Base-by-base conservation (phyloP, 2,797 vertebrate species). In the Graptemys geographica region DNA sequence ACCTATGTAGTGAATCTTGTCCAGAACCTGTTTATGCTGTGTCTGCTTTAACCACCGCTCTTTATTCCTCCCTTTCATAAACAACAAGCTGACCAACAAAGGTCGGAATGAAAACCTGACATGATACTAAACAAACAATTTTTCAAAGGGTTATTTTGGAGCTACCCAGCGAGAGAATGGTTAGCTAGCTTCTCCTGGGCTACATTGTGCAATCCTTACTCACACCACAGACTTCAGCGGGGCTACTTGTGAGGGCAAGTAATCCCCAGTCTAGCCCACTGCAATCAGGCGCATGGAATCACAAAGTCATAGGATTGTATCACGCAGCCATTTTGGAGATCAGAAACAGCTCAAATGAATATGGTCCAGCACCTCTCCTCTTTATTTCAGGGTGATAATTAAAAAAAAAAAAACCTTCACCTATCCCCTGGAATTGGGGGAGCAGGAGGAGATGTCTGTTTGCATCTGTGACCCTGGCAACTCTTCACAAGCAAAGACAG, bases 401-500 rank as follows among this genome's bases (percentile, higher is more conserved):
- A 76, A 90, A 93, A 95, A 83, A 44, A 44, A 44, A 8, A 8
- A 44, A 44, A 44, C 44, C 44, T 44, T 27, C 11, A 79, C 81
- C 11, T 79, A 9, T 94, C 65, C 93, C 92, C 92, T 57, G 59
- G 92, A 87, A 84, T 84, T 83, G 81, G 84, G 96, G 11, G 69
- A 87, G 95, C 86, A 74, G 88, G 81, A 89, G 95, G 93, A 87
- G 82, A 94, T 95, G 91, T 94, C 95, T 97, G 94, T 96, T 97
- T 97, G 94, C 96, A 97, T 96, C 94, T 93, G 96, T 97, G 97
- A 97, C 95, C 95, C 95, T 96, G 96, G 94, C 98, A 98, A 97
- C 91, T 89, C 87, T 97, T 98, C 97, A 97, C 96, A 98, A 97
- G 96, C 94, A 96, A 94, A 97, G 97, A 98, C 95, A 98, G 96